A percentile compares a stretch with the other conserved stretches of the same genome.
These are phyloP conservation scores for Drosophila cyrtoloma DNA, from an alignment of 2,888 invertebrate genomes.

Conservation along the genomic window DNA sequence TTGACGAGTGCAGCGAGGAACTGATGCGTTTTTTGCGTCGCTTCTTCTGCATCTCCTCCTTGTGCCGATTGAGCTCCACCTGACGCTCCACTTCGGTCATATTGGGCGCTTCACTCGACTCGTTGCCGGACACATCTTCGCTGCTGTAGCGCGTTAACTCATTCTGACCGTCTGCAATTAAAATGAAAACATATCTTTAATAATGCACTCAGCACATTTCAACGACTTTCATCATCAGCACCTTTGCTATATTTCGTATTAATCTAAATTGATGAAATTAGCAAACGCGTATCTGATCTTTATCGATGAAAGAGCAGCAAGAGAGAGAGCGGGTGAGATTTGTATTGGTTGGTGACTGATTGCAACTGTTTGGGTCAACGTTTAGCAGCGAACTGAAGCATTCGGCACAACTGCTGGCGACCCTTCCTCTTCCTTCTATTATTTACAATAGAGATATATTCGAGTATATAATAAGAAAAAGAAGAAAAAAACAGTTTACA, in stretches of 20 bases:
- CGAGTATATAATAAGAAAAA: background rate
- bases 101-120: slow-evolving; percentile 84
- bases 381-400: slow-evolving; percentile 23
- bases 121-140: slow-evolving; percentile 85
- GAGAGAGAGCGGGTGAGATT: background rate
- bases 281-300: background rate
- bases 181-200: background rate
- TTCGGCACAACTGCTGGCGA: slow-evolving; percentile 3
- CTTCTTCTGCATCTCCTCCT: slow-evolving; percentile 95
- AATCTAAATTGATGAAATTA: slow-evolving; percentile 5
- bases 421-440: background rate
- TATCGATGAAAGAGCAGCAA: background rate
- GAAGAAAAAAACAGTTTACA: slow-evolving; percentile 24
- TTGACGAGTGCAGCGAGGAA: slow-evolving; percentile 94
- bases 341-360: background rate
- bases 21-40: slow-evolving; percentile 95
- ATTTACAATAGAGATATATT: background rate
- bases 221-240: background rate
- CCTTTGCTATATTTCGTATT: background rate
- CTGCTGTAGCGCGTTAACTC: slow-evolving; percentile 85
- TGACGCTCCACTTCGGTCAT: slow-evolving; percentile 85
- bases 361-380: slow-evolving; percentile 31
- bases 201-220: background rate
- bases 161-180: slow-evolving; percentile 79
- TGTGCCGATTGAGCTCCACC: slow-evolving; percentile 90